phyloP scores from a whole-genome alignment of 2,888 invertebrate genomes.

The Athalia circularis region DNA sequence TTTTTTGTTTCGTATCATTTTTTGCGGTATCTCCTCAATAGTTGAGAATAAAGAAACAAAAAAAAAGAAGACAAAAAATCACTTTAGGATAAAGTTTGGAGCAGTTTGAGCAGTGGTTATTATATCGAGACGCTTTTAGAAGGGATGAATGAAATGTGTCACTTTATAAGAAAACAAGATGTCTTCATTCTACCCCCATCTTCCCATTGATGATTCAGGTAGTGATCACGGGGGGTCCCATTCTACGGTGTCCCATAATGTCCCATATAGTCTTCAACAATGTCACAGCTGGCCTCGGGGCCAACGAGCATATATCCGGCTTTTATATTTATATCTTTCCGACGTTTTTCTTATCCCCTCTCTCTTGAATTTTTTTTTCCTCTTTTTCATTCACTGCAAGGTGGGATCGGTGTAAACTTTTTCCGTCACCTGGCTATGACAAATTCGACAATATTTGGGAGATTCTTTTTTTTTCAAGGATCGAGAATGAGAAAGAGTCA shows the following conservation, averaged over 20 bases:
- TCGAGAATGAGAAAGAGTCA: not conserved
- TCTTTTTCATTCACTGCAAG: not conserved
- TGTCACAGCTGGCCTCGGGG: constrained; percentile 51
- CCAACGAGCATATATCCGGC: constrained; percentile 65
- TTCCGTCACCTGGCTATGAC: constrained; percentile 68
- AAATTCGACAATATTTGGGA: constrained; percentile 59
- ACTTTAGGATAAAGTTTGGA: too few species aligned
- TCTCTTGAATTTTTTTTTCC: constrained; percentile 45
- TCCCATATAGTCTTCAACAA: constrained; percentile 38
- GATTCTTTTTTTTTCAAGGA: not conserved
- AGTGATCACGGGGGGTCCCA: constrained; percentile 48
- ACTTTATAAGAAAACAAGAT: not conserved
- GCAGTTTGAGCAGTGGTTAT: too few species aligned
- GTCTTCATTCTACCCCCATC: constrained; percentile 20
- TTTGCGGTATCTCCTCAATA: too few species aligned
- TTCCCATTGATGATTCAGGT: constrained; percentile 29
- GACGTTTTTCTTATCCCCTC: constrained; percentile 33
- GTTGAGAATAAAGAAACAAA: too few species aligned
- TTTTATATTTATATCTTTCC: constrained; percentile 44
- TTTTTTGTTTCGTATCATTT: too few species aligned
- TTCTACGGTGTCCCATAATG: constrained; percentile 46
- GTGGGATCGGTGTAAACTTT: not conserved
- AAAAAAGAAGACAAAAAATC: too few species aligned
- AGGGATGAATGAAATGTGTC: constrained; percentile 26
- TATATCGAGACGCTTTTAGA: not conserved